Evolutionary conservation across 2,797 vertebrate species (phyloP).

Genomic region (Semotilus atromaculatus): DNA sequence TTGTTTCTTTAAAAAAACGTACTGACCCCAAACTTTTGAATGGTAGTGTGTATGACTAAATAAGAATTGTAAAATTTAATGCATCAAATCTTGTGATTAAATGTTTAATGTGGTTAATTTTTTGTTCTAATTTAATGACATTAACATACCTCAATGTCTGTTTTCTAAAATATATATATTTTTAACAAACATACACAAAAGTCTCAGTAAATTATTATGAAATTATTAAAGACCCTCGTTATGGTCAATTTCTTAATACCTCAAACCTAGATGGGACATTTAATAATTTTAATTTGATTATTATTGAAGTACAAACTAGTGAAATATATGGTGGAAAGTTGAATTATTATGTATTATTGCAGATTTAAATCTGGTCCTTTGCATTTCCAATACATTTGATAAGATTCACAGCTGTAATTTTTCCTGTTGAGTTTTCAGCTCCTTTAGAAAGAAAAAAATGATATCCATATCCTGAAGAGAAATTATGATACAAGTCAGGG

Average conservation of each 20-base stretch:
- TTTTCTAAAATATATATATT: neutral
- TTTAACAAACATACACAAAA: neutral
- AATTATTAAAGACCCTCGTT: too few species aligned
- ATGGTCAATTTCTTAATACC: neutral
- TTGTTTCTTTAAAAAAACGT: neutral
- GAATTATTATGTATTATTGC: neutral
- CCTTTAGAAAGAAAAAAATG: neutral
- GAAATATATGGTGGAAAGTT: neutral
- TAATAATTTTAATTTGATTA: neutral
- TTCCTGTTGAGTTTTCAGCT: neutral
- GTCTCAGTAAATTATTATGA: neutral
- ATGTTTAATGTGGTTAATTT: neutral
- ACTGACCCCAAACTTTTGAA: neutral
- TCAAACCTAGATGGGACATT: neutral
- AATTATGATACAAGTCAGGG: constrained; percentile 4
- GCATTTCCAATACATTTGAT: neutral
- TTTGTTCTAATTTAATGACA: neutral
- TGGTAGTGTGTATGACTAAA: neutral
- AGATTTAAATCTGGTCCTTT: neutral
- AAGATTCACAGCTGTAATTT: neutral
- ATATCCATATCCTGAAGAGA: neutral
- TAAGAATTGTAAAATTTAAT: neutral
- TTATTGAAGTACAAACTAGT: neutral
- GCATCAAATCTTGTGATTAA: neutral
- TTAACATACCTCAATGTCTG: neutral